A percentile compares a stretch with the other conserved stretches of the same genome.
phyloP scores from a whole-genome alignment of 2,888 invertebrate genomes.

The Blera fallax region DNA sequence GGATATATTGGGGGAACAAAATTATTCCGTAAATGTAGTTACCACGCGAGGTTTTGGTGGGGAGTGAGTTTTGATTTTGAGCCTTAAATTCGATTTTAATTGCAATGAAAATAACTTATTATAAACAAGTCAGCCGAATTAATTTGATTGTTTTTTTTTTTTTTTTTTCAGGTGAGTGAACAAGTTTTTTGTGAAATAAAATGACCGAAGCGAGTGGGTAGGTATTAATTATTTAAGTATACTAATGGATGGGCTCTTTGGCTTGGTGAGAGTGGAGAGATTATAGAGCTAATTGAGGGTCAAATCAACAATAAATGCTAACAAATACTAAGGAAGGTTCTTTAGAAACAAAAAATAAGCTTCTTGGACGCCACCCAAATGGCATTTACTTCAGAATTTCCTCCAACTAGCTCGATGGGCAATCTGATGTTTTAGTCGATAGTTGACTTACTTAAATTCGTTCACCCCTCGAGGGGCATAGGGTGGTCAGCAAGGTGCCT shows the following conservation, averaged over 20 bases:
- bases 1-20: background rate
- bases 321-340: too few relatives aligned
- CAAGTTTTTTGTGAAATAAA: background rate
- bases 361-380: too few relatives aligned
- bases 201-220: background rate
- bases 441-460: too few relatives aligned
- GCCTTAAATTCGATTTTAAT: slow-evolving; percentile 16
- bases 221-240: background rate
- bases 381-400: too few relatives aligned
- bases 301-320: too few relatives aligned
- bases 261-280: background rate
- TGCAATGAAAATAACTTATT: background rate
- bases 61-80: background rate
- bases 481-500: too few relatives aligned
- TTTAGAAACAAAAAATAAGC: too few relatives aligned
- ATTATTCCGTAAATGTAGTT: background rate
- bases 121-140: background rate
- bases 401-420: too few relatives aligned
- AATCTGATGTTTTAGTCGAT: too few relatives aligned
- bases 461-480: too few relatives aligned
- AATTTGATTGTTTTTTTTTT: background rate
- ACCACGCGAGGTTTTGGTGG: background rate
- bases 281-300: too few relatives aligned
- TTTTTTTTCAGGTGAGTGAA: slow-evolving; percentile 43
- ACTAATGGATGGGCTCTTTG: background rate